Evolutionary conservation across 2,888 invertebrate species (phyloP).

Genomic region (Papilio demoleus): DNA sequence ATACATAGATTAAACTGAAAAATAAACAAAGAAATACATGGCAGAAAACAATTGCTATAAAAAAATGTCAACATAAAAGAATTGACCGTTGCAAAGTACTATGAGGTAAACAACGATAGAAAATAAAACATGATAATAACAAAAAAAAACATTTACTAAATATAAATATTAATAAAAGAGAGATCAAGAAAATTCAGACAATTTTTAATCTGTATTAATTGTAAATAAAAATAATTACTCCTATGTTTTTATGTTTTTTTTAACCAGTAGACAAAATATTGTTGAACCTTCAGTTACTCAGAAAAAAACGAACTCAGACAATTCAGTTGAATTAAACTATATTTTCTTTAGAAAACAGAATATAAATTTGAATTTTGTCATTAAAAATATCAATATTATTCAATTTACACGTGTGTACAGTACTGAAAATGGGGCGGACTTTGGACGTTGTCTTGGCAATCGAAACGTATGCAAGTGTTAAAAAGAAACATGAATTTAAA

Average conservation of each 20-base stretch:
- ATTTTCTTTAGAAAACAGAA: too few species aligned
- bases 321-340: too few species aligned
- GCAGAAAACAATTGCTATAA: not conserved
- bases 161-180: not conserved
- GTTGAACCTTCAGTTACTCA: too few species aligned
- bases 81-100: not conserved
- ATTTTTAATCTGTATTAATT: not conserved
- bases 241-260: too few species aligned
- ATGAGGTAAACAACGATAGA: not conserved
- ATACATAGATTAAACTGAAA: not conserved
- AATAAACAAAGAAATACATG: not conserved
- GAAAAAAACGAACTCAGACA: too few species aligned
- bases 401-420: not conserved
- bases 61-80: not conserved
- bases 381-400: constrained; percentile 4
- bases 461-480: constrained; percentile 3
- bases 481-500: constrained; percentile 20
- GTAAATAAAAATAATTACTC: too few species aligned
- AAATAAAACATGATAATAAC: not conserved
- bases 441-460: constrained; percentile 5
- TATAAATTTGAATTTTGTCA: too few species aligned
- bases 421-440: not conserved
- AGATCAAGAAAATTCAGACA: not conserved
- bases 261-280: too few species aligned
- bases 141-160: not conserved